Percentiles rank a stretch among this genome's conserved stretches.
phyloP scores from a whole-genome alignment of 2,113 vertebrate species.

The Tricholaema leucomelas region DNA sequence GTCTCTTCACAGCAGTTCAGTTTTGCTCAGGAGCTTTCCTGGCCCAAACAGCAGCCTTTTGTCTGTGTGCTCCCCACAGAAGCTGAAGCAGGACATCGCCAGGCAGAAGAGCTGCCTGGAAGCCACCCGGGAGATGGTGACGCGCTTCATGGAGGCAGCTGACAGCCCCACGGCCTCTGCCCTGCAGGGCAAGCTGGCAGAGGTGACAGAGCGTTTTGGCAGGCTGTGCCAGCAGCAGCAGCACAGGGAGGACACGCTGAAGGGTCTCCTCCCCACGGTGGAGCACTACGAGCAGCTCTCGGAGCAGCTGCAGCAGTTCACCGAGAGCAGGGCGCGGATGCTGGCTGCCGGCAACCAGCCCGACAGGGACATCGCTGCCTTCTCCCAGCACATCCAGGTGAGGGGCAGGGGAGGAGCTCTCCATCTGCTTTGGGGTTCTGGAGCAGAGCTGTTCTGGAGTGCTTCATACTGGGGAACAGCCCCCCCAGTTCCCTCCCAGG shows the following conservation, averaged over 20 bases:
- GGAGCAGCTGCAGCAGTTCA: conserved; percentile 83
- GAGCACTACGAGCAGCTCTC: conserved; percentile 90
- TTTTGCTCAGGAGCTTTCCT: not conserved
- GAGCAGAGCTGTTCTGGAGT: fast-evolving
- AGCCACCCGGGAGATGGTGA: conserved; percentile 88
- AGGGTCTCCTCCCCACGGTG: conserved; percentile 84
- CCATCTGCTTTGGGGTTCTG: fast-evolving
- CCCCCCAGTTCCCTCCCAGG: not conserved
- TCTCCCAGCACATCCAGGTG: conserved; percentile 92
- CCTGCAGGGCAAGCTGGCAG: conserved; percentile 83
- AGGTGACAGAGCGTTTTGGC: conserved; percentile 77
- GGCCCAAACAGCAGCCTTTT: not conserved
- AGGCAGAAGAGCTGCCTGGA: conserved; percentile 91
- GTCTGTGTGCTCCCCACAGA: conserved; percentile 70
- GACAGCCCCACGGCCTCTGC: conserved; percentile 81
- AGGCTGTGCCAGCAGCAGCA: conserved; percentile 82
- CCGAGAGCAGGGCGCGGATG: conserved; percentile 78
- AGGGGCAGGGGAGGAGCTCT: not conserved
- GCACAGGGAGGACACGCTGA: conserved; percentile 81
- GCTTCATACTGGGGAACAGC: not conserved
- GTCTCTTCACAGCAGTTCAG: not conserved
- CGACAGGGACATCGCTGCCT: conserved; percentile 84
- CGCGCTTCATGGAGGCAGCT: conserved; percentile 82
- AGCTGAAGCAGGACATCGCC: conserved; percentile 92
- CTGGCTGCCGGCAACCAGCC: conserved; percentile 87